phyloP scores from a whole-genome alignment of 2,797 vertebrate species.

The Pangasius krempfi region DNA sequence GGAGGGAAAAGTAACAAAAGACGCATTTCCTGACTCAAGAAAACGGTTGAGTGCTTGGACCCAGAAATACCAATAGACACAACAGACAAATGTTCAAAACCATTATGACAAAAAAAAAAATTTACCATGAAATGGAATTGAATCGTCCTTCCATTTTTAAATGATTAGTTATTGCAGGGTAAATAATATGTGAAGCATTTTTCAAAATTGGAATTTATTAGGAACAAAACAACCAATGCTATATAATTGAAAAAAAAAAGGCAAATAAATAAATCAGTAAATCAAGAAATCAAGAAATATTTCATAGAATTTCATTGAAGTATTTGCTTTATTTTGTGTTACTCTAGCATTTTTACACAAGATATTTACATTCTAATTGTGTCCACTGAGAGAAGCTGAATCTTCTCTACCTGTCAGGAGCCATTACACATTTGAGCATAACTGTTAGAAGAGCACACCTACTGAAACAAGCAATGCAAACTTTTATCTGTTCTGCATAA shows the following conservation, averaged over 20 bases:
- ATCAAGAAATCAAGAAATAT: background rate
- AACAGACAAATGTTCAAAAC: background rate
- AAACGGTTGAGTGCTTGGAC: background rate
- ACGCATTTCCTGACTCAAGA: background rate
- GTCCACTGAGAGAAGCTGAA: conserved; percentile 56
- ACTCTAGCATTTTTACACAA: background rate
- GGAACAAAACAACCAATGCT: background rate
- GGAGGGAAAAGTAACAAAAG: background rate
- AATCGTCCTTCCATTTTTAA: background rate
- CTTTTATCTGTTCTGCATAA: background rate
- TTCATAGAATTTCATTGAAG: background rate
- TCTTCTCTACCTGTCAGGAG: conserved; percentile 17
- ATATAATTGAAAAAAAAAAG: background rate
- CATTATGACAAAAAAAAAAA: background rate
- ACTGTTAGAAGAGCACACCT: background rate
- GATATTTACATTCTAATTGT: conserved; percentile 20
- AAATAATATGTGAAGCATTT: background rate
- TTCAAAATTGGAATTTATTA: conserved; percentile 18
- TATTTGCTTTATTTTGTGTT: conserved; percentile 10
- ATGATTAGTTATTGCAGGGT: background rate
- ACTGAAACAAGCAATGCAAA: background rate
- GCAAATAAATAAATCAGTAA: background rate
- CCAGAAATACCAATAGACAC: background rate
- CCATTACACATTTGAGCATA: conserved; percentile 8
- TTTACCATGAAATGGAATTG: background rate